Base-by-base conservation (phyloP, 2,888 invertebrate genomes). In the Caenorhabditis plicata region DNA sequence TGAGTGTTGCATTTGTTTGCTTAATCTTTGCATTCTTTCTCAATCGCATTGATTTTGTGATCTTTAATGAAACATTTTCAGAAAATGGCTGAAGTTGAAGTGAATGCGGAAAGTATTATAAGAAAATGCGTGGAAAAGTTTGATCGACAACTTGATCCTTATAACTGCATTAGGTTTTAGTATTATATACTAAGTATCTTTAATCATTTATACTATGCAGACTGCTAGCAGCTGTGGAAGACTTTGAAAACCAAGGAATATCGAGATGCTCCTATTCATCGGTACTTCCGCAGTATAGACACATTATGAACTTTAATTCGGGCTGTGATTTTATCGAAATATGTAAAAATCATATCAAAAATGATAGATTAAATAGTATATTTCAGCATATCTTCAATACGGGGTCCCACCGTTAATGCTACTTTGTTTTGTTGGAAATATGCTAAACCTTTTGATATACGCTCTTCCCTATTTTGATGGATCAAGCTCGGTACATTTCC, bases 391-490 rank as follows among this genome's bases (percentile, higher is more conserved):
- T 8, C 60, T 69, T 15, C 66, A 62, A 35, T 76, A 62, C 39
- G 64, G 60, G 1, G 56, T 77, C 1, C 77, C 77, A 8, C 48
- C 72, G 1, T 56, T 77, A 25, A 73, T 71, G 65, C 35, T 75
- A 11, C 47, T 77, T 15, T 76, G 76, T 48, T 57, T 75, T 19
- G 45, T 73, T 15, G 77, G 77, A 25, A 77, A 77, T 49, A 53
- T 72, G 47, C 52, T 77, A 36, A 77, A 74, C 19, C 53, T 77
- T n/a, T 53, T 77, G 39, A 74, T 77, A 56, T 77, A 77, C 52
- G 64, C 64, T 20, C 64, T 77, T 19, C 70, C 75, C 8, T 77
- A 77, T 49, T 77, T 77, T 41, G 71, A 75, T 36, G 77, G 77
- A 7, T 65, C 64, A 33, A 69, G 66, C 26, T 71, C 74, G 1